A percentile compares a stretch with the other conserved stretches of the same genome.
Evolutionary conservation across 2,888 invertebrate species (phyloP).

Genomic region (Electrophaes corylata): DNA sequence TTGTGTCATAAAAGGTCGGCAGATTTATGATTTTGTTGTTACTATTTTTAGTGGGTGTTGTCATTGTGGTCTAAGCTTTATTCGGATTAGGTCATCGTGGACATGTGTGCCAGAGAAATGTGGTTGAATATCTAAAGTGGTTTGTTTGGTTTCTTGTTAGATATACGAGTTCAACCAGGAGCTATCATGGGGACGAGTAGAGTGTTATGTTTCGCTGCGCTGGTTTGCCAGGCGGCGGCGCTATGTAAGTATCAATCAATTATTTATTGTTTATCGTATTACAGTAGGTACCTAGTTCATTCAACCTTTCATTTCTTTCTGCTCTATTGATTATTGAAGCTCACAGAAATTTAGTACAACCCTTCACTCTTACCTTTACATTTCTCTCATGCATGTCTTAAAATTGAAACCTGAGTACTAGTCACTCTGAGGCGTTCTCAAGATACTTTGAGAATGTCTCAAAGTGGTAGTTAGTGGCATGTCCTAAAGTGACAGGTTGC

Average conservation of each 20-base stretch:
- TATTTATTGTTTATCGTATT: conserved; percentile 35
- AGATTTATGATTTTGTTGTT: conserved; percentile 72
- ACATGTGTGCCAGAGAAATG: conserved; percentile 79
- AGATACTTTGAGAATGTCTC: too few relatives aligned
- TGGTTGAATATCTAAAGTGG: conserved; percentile 65
- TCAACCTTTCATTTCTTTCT: conserved; percentile 49
- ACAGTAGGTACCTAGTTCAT: conserved; percentile 51
- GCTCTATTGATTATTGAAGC: conserved; percentile 29
- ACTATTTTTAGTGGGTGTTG: conserved; percentile 86
- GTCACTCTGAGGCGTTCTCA: too few relatives aligned
- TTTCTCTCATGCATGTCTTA: neutral
- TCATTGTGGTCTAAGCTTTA: conserved; percentile 76
- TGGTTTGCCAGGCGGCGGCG: conserved; percentile 69
- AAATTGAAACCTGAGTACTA: too few relatives aligned
- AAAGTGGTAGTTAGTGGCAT: too few relatives aligned
- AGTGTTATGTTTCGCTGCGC: conserved; percentile 68
- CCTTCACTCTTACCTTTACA: conserved; percentile 23
- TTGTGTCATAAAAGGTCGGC: conserved; percentile 58
- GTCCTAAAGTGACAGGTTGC: too few relatives aligned
- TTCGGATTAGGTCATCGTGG: conserved; percentile 82
- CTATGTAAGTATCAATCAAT: conserved; percentile 65
- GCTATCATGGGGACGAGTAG: conserved; percentile 72
- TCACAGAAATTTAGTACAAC: conserved; percentile 14
- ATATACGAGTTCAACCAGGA: conserved; percentile 71
- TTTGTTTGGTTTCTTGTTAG: conserved; percentile 77